Base-by-base conservation (phyloP, 2,888 invertebrate genomes). In the Urechis unicinctus region DNA sequence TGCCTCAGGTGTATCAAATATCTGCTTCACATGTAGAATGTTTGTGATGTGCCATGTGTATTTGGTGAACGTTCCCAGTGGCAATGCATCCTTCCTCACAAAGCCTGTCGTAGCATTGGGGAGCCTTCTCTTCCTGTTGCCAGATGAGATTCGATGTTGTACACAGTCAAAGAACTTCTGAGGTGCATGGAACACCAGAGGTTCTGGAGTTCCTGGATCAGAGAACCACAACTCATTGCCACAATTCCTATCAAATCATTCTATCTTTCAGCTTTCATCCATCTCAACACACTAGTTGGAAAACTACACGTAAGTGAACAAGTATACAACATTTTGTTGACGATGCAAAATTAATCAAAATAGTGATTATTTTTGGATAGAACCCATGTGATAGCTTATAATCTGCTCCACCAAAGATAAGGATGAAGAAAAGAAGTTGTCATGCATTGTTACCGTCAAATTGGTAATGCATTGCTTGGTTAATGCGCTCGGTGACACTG, bases 401-500 rank as follows among this genome's bases (percentile, higher is more conserved):
- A n/a, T n/a, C n/a, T n/a, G n/a, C n/a, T n/a, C n/a, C n/a, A n/a
- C n/a, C n/a, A n/a, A n/a, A n/a, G n/a, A n/a, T n/a, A n/a, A n/a
- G 36, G 17, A 21, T 17, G 13, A 9, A 21, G 45, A 45, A 17
- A 21, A 45, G 21, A 45, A 45, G 6, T 30, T n/a, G 9, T 5
- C n/a, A 17, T n/a, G 5, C 21, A 26, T 21, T 60, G 66, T 60
- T 62, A 55, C 85, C 85, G 68, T 82, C 81, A 67, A 84, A 84
- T 66, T 85, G 85, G 70, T 84, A 86, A 71, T 85, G 85, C 83
- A 89, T 85, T 17, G 85, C 83, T 62, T 85, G 85, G 77, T 89
- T 89, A 52, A 89, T 85, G 26, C 85, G 80, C 72, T 89, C 89
- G 9, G 88, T 88, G 17, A 88, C 85, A 67, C 86, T 85, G 1